A percentile compares a stretch with the other conserved stretches of the same genome.
These are phyloP conservation scores for Urocyon cinereoargenteus DNA, from an alignment of 2,797 vertebrate species.

Conservation along the genomic window DNA sequence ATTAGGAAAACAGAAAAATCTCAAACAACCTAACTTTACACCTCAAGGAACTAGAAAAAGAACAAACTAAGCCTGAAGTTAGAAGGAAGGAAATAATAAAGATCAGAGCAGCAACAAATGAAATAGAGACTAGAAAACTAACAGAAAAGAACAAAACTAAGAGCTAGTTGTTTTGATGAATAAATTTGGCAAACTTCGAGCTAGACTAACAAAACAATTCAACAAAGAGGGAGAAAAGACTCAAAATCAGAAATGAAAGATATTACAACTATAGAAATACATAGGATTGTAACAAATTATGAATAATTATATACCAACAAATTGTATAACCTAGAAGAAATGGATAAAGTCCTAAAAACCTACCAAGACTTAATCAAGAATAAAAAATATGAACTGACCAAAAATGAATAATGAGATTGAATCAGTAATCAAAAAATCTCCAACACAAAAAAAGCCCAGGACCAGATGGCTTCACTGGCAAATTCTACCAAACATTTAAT, in stretches of 20 bases:
- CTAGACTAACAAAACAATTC: not conserved
- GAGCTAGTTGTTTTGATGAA: not conserved
- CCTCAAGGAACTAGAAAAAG: not conserved
- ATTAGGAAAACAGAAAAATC: not conserved
- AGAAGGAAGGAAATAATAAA: not conserved
- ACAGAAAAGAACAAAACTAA: not conserved
- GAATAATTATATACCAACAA: not conserved
- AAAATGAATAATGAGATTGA: not conserved
- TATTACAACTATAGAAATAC: not conserved
- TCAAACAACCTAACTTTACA: not conserved
- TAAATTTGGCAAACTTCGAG: not conserved
- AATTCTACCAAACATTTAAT: not conserved
- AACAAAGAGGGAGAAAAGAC: not conserved
- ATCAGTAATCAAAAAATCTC: not conserved
- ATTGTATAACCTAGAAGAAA: not conserved
- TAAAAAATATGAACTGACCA: not conserved
- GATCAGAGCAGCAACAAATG: constrained; percentile 1
- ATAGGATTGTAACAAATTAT: not conserved
- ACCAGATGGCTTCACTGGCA: not conserved
- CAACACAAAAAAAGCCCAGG: not conserved
- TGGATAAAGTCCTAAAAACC: not conserved
- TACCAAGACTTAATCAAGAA: not conserved
- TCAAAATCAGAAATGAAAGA: not conserved
- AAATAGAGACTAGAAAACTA: not conserved
- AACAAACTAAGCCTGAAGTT: not conserved